Evolutionary conservation across 2,113 vertebrate genomes (phyloP).

Genomic region (Sebastes schlegelii): DNA sequence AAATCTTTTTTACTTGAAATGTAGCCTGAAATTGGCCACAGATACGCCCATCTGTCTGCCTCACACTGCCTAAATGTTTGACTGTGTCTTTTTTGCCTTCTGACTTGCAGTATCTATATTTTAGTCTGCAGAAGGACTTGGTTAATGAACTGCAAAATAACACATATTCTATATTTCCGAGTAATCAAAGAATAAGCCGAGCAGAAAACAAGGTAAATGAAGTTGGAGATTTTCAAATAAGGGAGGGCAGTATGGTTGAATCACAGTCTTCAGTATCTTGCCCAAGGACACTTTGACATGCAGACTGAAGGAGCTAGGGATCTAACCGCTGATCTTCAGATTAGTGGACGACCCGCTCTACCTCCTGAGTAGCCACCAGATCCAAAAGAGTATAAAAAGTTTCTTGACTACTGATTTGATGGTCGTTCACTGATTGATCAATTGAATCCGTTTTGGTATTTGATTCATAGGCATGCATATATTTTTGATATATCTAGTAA

Average conservation of each 20-base stretch:
- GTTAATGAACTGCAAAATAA: neutral
- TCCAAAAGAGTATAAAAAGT: neutral
- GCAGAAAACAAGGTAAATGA: neutral
- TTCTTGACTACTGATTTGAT: neutral
- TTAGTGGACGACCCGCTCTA: too few relatives aligned
- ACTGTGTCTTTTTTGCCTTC: neutral
- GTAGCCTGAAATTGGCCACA: conserved; percentile 20
- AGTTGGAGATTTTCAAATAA: neutral
- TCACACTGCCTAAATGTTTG: conserved; percentile 1
- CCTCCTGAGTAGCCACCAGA: too few relatives aligned
- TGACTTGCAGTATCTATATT: neutral
- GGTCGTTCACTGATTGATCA: neutral
- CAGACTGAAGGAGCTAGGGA: too few relatives aligned
- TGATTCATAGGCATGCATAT: neutral
- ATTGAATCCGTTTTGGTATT: neutral
- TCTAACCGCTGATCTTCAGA: too few relatives aligned
- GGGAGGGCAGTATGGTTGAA: neutral
- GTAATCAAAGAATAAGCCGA: neutral
- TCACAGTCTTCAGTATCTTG: too few relatives aligned
- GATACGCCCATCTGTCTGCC: neutral
- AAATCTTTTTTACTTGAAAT: conserved; percentile 26
- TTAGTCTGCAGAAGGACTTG: neutral
- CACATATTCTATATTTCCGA: neutral
- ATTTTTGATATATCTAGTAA: neutral
- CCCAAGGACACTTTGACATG: too few relatives aligned